A percentile compares a stretch with the other conserved stretches of the same genome.
phyloP scores from a whole-genome alignment of 2,797 vertebrate genomes.

The Myripristis jacobus region DNA sequence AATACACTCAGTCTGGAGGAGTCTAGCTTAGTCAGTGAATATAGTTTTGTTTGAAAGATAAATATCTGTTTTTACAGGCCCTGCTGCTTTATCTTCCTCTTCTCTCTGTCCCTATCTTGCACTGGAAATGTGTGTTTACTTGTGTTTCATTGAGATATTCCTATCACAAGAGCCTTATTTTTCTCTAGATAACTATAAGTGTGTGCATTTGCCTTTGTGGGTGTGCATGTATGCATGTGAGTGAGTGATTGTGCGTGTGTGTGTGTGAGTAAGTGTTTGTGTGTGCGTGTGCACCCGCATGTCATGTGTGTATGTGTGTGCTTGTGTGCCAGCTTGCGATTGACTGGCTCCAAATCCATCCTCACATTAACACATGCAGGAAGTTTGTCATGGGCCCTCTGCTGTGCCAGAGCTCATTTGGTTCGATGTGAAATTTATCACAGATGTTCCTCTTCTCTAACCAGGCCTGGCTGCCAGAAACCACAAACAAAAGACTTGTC shows the following conservation, averaged over 20 bases:
- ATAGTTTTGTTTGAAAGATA: slow-evolving; percentile 29
- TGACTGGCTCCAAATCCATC: slow-evolving; percentile 74
- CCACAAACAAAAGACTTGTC: slow-evolving; percentile 72
- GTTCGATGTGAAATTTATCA: slow-evolving; percentile 81
- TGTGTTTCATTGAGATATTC: slow-evolving; percentile 17
- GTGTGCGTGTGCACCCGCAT: too few species aligned
- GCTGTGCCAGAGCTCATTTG: slow-evolving; percentile 82
- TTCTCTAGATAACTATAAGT: slow-evolving; percentile 32
- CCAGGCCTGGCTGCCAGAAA: slow-evolving; percentile 74
- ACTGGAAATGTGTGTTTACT: slow-evolving; percentile 17
- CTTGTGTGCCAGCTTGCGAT: slow-evolving; percentile 55
- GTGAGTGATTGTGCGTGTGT: too few species aligned
- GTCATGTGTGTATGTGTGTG: slow-evolving; percentile 5
- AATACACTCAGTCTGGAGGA: slow-evolving; percentile 21
- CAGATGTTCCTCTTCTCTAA: slow-evolving; percentile 80
- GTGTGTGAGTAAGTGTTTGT: too few species aligned
- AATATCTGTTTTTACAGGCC: slow-evolving; percentile 10
- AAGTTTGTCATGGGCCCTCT: slow-evolving; percentile 79
- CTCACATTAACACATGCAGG: slow-evolving; percentile 77
- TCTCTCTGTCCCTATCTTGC: slow-evolving; percentile 6
- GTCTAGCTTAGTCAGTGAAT: slow-evolving; percentile 9
- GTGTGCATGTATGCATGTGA: too few species aligned
- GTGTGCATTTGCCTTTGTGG: not conserved
- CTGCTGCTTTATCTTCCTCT: not conserved
- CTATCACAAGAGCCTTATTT: slow-evolving; percentile 14